Evolutionary conservation across 2,888 invertebrate genomes (phyloP).

Genomic region (Xylota segnis): DNA sequence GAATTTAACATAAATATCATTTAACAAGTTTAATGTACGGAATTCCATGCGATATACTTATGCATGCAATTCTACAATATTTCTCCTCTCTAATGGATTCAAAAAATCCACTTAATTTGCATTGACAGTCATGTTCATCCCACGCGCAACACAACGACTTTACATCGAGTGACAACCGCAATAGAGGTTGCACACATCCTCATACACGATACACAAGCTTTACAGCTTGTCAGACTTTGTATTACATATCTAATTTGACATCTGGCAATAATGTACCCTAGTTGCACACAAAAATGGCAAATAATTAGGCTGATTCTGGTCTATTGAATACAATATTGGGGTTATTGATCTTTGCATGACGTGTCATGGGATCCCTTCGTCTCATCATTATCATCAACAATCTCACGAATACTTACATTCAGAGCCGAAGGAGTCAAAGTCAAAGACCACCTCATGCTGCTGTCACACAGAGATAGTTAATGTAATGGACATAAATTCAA

Average conservation of each 20-base stretch:
- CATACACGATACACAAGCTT: background rate
- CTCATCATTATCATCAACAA: conserved; percentile 1
- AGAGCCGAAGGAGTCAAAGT: background rate
- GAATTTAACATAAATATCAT: conserved; percentile 22
- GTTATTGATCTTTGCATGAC: conserved; percentile 29
- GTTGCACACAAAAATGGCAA: conserved; percentile 18
- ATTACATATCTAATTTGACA: conserved; percentile 55
- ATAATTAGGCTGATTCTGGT: conserved; percentile 37
- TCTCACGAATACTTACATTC: background rate
- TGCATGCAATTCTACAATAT: conserved; percentile 1
- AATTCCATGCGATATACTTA: background rate
- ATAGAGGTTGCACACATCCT: background rate
- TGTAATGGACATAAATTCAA: conserved; percentile 63
- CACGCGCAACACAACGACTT: conserved; percentile 12
- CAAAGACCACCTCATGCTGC: conserved; percentile 30
- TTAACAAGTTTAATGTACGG: background rate
- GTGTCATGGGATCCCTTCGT: background rate
- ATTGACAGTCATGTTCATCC: conserved; percentile 34
- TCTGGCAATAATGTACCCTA: conserved; percentile 35
- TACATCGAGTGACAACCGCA: conserved; percentile 37
- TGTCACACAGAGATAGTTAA: conserved; percentile 12
- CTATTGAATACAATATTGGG: conserved; percentile 16
- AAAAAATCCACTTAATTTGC: conserved; percentile 38
- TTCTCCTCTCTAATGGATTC: conserved; percentile 10
- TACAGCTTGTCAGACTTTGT: conserved; percentile 20